phyloP scores from a whole-genome alignment of 2,797 vertebrate species.

The Darevskia mixta region DNA sequence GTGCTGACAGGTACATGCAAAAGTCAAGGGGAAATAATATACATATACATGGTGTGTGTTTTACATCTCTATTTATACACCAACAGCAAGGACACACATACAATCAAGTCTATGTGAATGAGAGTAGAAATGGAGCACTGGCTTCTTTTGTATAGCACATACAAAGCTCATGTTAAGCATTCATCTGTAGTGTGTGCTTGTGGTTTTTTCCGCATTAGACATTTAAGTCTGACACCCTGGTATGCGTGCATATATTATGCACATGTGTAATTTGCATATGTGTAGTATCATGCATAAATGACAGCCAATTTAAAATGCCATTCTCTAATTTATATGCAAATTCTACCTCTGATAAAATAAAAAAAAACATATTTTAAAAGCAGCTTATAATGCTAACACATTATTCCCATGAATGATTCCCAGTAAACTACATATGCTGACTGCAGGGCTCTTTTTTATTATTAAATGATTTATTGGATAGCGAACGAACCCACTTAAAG shows the following conservation, averaged over 20 bases:
- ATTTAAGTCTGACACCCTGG: not conserved
- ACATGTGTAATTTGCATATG: slow-evolving; percentile 48
- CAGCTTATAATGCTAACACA: slow-evolving; percentile 75
- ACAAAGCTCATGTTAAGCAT: slow-evolving; percentile 29
- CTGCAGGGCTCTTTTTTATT: slow-evolving; percentile 48
- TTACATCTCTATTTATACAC: not conserved
- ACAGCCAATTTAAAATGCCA: slow-evolving; percentile 73
- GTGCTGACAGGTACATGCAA: slow-evolving; percentile 65
- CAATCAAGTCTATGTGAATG: slow-evolving; percentile 16
- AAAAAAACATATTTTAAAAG: slow-evolving; percentile 76
- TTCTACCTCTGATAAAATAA: slow-evolving; percentile 76
- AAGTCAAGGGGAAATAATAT: slow-evolving; percentile 55
- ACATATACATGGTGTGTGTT: slow-evolving; percentile 22
- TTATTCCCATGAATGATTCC: slow-evolving; percentile 77
- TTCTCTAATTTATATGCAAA: slow-evolving; percentile 75
- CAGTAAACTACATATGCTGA: slow-evolving; percentile 77
- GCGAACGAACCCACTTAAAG: slow-evolving; percentile 83
- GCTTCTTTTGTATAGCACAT: slow-evolving; percentile 1
- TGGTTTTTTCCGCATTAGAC: slow-evolving; percentile 7
- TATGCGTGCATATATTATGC: not conserved
- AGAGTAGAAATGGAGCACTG: not conserved
- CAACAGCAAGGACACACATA: not conserved
- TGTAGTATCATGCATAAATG: slow-evolving; percentile 58
- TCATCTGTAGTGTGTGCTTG: slow-evolving; percentile 3
- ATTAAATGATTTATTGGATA: slow-evolving; percentile 79